These are phyloP conservation scores for Agrilus biguttatus DNA, from an alignment of 2,888 invertebrate species.

Conservation along the genomic window DNA sequence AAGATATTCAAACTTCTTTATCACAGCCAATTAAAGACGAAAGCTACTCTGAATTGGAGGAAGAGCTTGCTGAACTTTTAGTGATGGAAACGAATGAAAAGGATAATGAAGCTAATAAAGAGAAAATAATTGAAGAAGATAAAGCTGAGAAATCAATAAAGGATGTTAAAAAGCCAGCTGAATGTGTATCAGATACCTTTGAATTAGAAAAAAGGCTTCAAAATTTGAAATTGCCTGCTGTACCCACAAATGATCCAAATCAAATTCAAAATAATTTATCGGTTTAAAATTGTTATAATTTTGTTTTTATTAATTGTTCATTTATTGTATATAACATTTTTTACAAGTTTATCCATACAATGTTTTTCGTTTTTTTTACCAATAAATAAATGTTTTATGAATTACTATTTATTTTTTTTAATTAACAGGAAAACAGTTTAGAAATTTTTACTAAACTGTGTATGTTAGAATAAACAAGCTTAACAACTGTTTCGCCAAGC, in stretches of 20 bases:
- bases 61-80: conserved; percentile 48
- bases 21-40: conserved; percentile 34
- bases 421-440: no score
- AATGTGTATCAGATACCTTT: conserved; percentile 12
- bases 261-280: conserved; percentile 2
- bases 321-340: no score
- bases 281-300: conserved; percentile 5
- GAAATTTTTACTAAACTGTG: no score
- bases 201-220: conserved; percentile 16
- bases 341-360: no score
- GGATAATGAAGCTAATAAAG: background rate
- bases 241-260: conserved; percentile 11
- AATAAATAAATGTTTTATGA: no score
- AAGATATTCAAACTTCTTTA: conserved; percentile 41
- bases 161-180: conserved; percentile 10
- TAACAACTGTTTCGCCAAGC: no score
- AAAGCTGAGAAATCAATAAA: conserved; percentile 3
- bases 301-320: conserved; percentile 3
- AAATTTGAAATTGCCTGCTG: conserved; percentile 19
- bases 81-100: conserved; percentile 11
- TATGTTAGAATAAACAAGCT: no score
- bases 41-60: conserved; percentile 49
- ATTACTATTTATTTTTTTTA: no score
- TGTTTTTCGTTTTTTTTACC: no score
- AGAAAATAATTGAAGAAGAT: background rate